These are phyloP conservation scores for Vannuccia rotundouncinata DNA, from an alignment of 2,888 invertebrate species.

Conservation along the genomic window DNA sequence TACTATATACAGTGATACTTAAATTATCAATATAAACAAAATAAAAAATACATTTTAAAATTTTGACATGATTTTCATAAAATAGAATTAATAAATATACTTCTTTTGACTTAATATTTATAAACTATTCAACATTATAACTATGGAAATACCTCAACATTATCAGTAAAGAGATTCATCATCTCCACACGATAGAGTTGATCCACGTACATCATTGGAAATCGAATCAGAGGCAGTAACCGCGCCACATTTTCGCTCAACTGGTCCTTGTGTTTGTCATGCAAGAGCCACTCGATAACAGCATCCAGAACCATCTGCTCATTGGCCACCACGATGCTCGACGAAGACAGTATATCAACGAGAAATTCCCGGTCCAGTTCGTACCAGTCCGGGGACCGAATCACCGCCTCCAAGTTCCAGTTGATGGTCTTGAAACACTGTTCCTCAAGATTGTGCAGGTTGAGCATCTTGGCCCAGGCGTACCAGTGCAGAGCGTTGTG, in stretches of 20 bases:
- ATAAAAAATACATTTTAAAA: too few relatives aligned
- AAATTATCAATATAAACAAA: too few relatives aligned
- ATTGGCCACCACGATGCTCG: slow-evolving; percentile 50
- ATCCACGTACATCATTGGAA: slow-evolving; percentile 54
- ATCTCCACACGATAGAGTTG: slow-evolving; percentile 44
- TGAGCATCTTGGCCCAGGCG: slow-evolving; percentile 55
- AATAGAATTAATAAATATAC: too few relatives aligned
- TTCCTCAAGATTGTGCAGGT: slow-evolving; percentile 47
- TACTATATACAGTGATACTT: too few relatives aligned
- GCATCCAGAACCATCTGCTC: slow-evolving; percentile 49
- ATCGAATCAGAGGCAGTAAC: slow-evolving; percentile 52
- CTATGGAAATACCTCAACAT: too few relatives aligned
- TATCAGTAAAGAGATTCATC: too few relatives aligned
- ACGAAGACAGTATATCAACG: slow-evolving; percentile 49
- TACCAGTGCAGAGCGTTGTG: slow-evolving; percentile 45
- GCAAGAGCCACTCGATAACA: slow-evolving; percentile 47
- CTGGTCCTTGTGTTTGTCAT: slow-evolving; percentile 43
- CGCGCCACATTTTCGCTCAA: slow-evolving; percentile 43
- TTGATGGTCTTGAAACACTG: slow-evolving; percentile 54
- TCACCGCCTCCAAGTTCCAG: slow-evolving; percentile 52
- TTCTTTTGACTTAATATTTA: too few relatives aligned
- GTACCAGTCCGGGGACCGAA: slow-evolving; percentile 51
- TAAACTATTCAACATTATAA: too few relatives aligned
- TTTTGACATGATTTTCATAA: too few relatives aligned
- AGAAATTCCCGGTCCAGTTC: slow-evolving; percentile 54